Evolutionary conservation across 2,888 invertebrate genomes (phyloP).

Genomic region (Torymus aiolomorphi): DNA sequence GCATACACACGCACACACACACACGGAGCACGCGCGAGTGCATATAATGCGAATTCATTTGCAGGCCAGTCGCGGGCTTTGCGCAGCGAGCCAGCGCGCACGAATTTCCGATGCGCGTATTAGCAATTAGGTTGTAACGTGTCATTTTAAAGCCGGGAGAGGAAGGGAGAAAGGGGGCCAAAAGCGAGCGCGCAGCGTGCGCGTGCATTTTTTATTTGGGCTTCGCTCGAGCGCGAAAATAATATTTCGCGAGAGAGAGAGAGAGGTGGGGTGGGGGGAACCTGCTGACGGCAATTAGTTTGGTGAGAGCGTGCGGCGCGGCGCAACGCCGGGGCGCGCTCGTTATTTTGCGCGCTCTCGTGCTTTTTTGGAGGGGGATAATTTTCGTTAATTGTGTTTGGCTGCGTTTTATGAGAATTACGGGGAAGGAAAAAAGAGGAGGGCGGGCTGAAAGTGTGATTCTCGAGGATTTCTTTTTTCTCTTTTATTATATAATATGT

Average conservation of each 20-base stretch:
- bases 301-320: too few relatives aligned
- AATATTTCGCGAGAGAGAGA: slow-evolving; percentile 1
- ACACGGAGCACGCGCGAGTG: too few relatives aligned
- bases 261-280: neutral
- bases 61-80: too few relatives aligned
- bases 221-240: slow-evolving; percentile 13
- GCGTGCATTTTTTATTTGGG: slow-evolving; percentile 22
- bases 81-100: slow-evolving; percentile 24
- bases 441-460: too few relatives aligned
- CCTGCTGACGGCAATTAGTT: slow-evolving; percentile 26
- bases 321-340: neutral
- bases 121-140: slow-evolving; percentile 48
- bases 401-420: neutral
- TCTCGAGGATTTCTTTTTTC: too few relatives aligned
- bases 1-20: too few relatives aligned
- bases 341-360: neutral
- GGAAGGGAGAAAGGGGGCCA: neutral
- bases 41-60: too few relatives aligned
- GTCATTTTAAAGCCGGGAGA: slow-evolving; percentile 32
- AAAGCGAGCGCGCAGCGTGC: neutral
- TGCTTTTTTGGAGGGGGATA: neutral
- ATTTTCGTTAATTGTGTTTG: slow-evolving; percentile 1
- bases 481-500: too few relatives aligned
- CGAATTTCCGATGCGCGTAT: slow-evolving; percentile 57
- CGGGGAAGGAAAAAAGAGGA: too few relatives aligned